phyloP scores from a whole-genome alignment of 2,113 vertebrate genomes.

The Poicephalus gulielmi region DNA sequence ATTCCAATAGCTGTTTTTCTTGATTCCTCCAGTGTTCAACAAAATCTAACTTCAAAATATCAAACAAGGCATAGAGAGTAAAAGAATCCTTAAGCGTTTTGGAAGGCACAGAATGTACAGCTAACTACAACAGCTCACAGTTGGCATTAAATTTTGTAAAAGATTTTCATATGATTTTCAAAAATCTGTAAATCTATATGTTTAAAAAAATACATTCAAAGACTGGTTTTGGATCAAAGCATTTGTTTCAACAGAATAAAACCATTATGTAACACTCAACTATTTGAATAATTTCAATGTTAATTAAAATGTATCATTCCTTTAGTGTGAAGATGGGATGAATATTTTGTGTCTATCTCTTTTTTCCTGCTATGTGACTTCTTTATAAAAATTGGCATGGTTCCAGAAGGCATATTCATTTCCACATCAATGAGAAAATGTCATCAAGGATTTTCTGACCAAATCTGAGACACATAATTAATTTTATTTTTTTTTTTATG shows the following conservation, averaged over 20 bases:
- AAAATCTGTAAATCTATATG: neutral
- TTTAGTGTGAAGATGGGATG: neutral
- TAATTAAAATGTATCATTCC: neutral
- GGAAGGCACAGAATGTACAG: neutral
- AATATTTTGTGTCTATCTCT: neutral
- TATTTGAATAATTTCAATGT: neutral
- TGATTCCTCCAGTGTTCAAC: neutral
- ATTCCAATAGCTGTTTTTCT: neutral
- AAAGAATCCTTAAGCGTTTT: neutral
- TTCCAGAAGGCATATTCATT: neutral
- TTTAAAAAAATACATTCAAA: neutral
- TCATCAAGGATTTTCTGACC: neutral
- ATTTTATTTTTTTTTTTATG: neutral
- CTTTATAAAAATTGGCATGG: neutral
- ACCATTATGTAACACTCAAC: neutral
- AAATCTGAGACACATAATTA: neutral
- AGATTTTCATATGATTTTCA: neutral
- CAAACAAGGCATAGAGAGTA: fast-evolving
- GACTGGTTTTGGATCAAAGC: neutral
- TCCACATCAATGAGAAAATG: neutral
- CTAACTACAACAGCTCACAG: neutral
- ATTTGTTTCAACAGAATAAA: neutral
- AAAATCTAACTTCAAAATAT: neutral
- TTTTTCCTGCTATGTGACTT: neutral
- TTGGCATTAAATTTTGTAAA: neutral